A percentile compares a stretch with the other conserved stretches of the same genome.
These are phyloP conservation scores for Apodemia mormo DNA, from an alignment of 2,888 invertebrate species.

Conservation along the genomic window DNA sequence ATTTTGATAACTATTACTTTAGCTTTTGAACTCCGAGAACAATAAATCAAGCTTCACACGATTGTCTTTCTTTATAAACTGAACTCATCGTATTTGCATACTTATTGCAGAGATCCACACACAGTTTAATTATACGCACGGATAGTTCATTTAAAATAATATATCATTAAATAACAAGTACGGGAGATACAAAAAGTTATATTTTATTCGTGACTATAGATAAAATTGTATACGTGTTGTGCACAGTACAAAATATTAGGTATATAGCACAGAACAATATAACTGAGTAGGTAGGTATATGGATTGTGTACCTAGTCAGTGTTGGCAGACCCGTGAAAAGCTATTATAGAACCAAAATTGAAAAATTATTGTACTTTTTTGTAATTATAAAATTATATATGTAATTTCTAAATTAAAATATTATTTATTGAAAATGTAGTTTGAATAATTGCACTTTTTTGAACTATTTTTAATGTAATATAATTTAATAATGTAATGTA, in stretches of 20 bases:
- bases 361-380: no score
- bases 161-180: background rate
- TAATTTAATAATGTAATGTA: no score
- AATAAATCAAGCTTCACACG: constrained; percentile 8
- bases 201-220: constrained; percentile 22
- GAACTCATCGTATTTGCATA: constrained; percentile 15
- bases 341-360: no score
- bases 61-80: background rate
- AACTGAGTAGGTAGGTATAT: no score
- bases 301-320: no score
- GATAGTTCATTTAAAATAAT: background rate
- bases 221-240: constrained; percentile 39
- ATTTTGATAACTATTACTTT: constrained; percentile 33
- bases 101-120: background rate
- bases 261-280: no score
- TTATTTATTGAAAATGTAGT: no score
- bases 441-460: no score
- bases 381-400: no score
- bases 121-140: background rate
- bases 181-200: constrained; percentile 53
- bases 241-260: constrained; percentile 15
- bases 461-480: no score
- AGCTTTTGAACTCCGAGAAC: constrained; percentile 35
- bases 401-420: no score
- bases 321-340: no score